Evolutionary conservation across 2,113 vertebrate species (phyloP).

Genomic region (Uria aalge): DNA sequence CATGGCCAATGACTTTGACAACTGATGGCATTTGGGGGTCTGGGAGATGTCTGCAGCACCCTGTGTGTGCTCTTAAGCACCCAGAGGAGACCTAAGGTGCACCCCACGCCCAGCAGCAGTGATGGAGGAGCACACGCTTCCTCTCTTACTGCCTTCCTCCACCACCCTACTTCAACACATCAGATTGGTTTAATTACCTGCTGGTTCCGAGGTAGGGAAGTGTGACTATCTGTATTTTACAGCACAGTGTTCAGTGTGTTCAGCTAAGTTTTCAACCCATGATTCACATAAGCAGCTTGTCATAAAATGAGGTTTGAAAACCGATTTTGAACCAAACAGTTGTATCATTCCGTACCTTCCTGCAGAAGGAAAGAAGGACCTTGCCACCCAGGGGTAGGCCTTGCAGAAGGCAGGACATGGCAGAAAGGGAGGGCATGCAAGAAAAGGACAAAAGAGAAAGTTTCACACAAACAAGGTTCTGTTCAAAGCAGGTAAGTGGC

Average conservation of each 20-base stretch:
- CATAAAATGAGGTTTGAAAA: not conserved
- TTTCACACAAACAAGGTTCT: not conserved
- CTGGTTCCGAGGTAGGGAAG: not conserved
- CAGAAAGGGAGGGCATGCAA: not conserved
- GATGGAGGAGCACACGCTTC: not conserved
- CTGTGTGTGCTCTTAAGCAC: not conserved
- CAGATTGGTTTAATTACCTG: not conserved
- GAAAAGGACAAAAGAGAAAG: not conserved
- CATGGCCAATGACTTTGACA: not conserved
- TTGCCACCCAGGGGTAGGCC: not conserved
- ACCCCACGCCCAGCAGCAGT: rapidly evolving
- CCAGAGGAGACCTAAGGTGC: not conserved
- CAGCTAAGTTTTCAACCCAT: not conserved
- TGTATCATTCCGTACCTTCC: not conserved
- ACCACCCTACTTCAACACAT: not conserved
- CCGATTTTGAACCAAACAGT: not conserved
- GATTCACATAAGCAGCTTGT: not conserved
- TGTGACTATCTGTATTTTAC: not conserved
- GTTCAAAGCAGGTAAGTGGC: not conserved
- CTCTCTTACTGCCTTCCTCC: not conserved
- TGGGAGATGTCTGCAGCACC: rapidly evolving
- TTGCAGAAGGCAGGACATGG: not conserved
- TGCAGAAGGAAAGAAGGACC: not conserved
- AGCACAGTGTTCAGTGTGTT: not conserved
- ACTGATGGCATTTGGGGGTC: not conserved